phyloP scores from a whole-genome alignment of 2,113 vertebrate genomes.

The Oncorhynchus keta region DNA sequence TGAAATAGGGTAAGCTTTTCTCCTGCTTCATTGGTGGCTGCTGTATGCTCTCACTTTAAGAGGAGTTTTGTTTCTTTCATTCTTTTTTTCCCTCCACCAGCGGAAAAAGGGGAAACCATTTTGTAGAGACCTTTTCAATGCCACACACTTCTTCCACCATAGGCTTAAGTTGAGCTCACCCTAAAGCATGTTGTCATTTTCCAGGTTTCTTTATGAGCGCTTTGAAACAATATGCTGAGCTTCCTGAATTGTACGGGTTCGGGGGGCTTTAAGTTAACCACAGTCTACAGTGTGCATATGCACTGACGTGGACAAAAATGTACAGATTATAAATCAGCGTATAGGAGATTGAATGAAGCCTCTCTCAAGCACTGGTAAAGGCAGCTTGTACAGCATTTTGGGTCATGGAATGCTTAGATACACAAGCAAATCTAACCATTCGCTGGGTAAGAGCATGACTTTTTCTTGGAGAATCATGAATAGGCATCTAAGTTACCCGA shows the following conservation, averaged over 20 bases:
- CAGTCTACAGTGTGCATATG: background rate
- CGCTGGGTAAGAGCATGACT: background rate
- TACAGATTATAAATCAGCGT: background rate
- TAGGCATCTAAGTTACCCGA: background rate
- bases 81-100: background rate
- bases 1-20: conserved; percentile 5
- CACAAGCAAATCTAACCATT: background rate
- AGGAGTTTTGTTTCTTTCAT: too few relatives aligned
- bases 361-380: background rate
- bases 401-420: background rate
- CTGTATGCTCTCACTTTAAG: too few relatives aligned
- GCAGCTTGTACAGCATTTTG: background rate
- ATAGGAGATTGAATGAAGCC: background rate
- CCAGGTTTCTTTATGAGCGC: conserved; percentile 28
- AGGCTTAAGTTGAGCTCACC: conserved; percentile 11
- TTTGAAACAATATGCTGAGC: conserved; percentile 45
- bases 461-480: background rate
- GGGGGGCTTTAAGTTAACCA: background rate
- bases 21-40: background rate
- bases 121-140: conserved; percentile 21
- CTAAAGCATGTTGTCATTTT: conserved; percentile 32
- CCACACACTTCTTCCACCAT: conserved; percentile 6
- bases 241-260: conserved; percentile 17
- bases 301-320: background rate
- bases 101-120: conserved; percentile 26